These are phyloP conservation scores for Phrynocephalus vlangalii DNA, from an alignment of 2,797 vertebrate species.

Conservation along the genomic window DNA sequence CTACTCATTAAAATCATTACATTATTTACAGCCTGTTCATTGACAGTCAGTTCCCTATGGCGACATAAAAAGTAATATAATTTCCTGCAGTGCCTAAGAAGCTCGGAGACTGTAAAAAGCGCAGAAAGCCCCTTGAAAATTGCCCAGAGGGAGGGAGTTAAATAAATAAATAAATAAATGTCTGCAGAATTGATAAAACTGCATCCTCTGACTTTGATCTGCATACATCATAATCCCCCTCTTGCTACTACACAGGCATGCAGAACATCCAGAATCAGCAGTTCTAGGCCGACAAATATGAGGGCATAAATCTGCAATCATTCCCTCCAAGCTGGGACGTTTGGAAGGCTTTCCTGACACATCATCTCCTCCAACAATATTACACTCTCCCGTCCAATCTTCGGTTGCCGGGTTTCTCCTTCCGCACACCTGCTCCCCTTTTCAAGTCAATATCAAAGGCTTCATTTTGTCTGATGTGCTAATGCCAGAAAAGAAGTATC, in stretches of 20 bases:
- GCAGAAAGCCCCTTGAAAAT: conserved; percentile 51
- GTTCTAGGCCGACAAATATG: conserved; percentile 63
- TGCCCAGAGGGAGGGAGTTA: conserved; percentile 53
- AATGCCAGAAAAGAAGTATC: conserved; percentile 8
- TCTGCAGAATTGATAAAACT: conserved; percentile 50
- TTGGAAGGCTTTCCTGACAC: conserved; percentile 55
- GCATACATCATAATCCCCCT: conserved; percentile 37
- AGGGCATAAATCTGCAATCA: conserved; percentile 57
- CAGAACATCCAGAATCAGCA: conserved; percentile 36
- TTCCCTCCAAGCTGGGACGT: conserved; percentile 53
- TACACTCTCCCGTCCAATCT: conserved; percentile 43
- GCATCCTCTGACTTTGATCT: conserved; percentile 34
- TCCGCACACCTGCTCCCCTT: conserved; percentile 38
- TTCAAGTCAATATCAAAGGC: conserved; percentile 46
- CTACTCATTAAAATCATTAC: conserved; percentile 67
- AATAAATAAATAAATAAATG: conserved; percentile 26
- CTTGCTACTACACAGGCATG: conserved; percentile 15
- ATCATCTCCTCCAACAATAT: not conserved
- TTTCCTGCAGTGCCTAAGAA: conserved; percentile 60
- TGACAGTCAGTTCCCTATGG: conserved; percentile 49
- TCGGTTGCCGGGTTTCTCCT: conserved; percentile 38
- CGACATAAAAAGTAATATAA: conserved; percentile 55
- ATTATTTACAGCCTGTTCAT: conserved; percentile 64
- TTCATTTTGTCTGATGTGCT: conserved; percentile 50
- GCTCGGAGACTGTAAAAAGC: conserved; percentile 50